Base-by-base conservation (phyloP, 2,888 invertebrate genomes). In the Orgyia antiqua region DNA sequence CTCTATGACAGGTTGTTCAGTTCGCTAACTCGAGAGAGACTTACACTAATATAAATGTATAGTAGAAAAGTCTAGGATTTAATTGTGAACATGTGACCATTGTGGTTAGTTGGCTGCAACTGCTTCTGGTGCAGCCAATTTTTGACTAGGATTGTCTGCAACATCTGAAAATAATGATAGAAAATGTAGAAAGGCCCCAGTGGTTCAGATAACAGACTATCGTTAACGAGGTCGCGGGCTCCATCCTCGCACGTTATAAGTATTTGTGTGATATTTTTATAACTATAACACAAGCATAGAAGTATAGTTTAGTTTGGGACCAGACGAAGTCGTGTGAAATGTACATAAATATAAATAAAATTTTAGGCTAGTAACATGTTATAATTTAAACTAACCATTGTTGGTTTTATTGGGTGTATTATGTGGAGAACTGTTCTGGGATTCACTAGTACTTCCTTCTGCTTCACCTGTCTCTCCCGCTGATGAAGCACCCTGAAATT, bases 361-460 rank as follows among this genome's bases (percentile, higher is more conserved):
- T n/a, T n/a, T n/a, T n/a, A n/a, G n/a, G n/a, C n/a, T n/a, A n/a
- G n/a, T 15, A 15, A 4, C 15, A 15, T 15, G 15, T 6, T 15
- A 6, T 6, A 15, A 15, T n/a, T n/a, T n/a, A n/a, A n/a, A 46
- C 58, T 40, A 19, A 82, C 80, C 79, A 59, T 68, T 77, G 51
- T 51, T 77, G 44, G 72, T 73, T 55, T 82, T 82, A 43, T 57
- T 75, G 28, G 83, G 80, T 31, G 82, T 69, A 51, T 74, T 68
- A 40, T 77, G 84, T 37, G 73, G 68, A 29, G 82, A 77, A 41
- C 70, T 74, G 52, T 70, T 65, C 46, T 76, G 79, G 18, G 83
- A 83, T 44, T 78, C 79, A 47, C 77, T 82, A 19, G 79, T 77
- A 50, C 76, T 84, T 28, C 80, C 86, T 24, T 78, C 82, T 0